Base-by-base conservation (phyloP, 2,797 vertebrate genomes). In the Parauchenoglanis ngamensis region DNA sequence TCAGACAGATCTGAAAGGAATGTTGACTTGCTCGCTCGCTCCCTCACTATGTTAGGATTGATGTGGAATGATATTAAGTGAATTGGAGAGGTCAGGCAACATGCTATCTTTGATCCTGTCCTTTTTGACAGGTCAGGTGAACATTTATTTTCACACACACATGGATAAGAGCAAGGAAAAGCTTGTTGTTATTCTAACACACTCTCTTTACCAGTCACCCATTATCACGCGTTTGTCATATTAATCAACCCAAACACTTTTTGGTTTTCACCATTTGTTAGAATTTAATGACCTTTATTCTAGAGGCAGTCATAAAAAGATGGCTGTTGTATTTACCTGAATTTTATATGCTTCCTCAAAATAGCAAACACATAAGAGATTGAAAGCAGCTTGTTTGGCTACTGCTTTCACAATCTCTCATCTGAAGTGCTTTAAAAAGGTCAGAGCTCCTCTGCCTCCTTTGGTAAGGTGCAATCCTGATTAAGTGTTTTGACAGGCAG, bases 401-500 rank as follows among this genome's bases (percentile, higher is more conserved):
- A 4, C 56, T 44, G 28, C 31, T 59, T 35, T 57, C 35, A 35
- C 54, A 59, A 35, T 79, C 56, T 80, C 23, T 15, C 25, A 61
- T 79, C 10, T 57, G 17, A 57, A 13, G 35, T 61, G 57, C 57
- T 61, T 80, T 80, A 44, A 80, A 80, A 61, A 80, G 57, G 78
- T 80, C 78, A 61, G 6, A 80, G 35, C 78, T 46, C 78, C 44
- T 61, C 35, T 61, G 35, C 35, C 57, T 80, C 35, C 23, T 61
- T 59, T 88, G 85, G 35, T 68, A 80, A 87, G 83, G 81, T 80
- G 82, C 61, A 75, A 23, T 85, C 68, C 81, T 89, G 87, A 90
- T 88, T 68, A 90, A 91, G 78, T 85, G 89, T 85, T 90, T 63
- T 88, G 91, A 92, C 89, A 88, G 86, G 65, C 57, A 70, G 76